Evolutionary conservation across 2,797 vertebrate genomes (phyloP), one percentile per base, ranked within the genome.

Genomic region (Cheirogaleus major): DNA sequence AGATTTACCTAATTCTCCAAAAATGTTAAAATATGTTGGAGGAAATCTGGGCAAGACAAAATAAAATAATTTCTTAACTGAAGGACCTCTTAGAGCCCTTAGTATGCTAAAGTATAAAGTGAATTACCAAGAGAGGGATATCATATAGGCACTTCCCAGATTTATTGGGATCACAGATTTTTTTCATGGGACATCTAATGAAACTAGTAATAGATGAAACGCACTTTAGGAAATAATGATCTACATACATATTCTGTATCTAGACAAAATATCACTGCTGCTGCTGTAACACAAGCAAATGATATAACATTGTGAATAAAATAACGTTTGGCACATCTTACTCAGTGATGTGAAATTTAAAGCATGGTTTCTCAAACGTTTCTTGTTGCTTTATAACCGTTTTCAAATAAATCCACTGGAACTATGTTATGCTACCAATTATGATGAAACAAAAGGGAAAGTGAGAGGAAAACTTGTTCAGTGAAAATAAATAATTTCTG

Each of bases 401-500:
- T 96, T 96, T 80, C 82, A 96, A 78, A 95, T 88, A 61, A 96
- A 85, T 92, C 75, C 32, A 57, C 67, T 72, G 65, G 63, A 75
- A 95, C 88, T 87, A 76, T 70, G 61, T 85, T 93, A 96, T 38
- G 65, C 83, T 89, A 83, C n/a, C 85, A 95, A 88, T 81, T 94
- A 85, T 25, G 76, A 89, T 84, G 55, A 91, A 65, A 87, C 75
- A 95, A 76, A 80, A 84, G 72, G 30, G 35, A 82, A 90, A 95
- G 80, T 63, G 84, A 81, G 93, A 95, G 80, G 45, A 55, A 43
- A 91, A 93, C 23, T 84, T 27, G 3, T 48, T 96, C 69, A 69
- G 50, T 81, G 57, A 86, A 96, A 95, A 67, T 89, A 97, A 96
- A 91, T 88, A 59, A 95, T 95, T 83, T 86, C 72, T 78, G 65